A percentile compares a stretch with the other conserved stretches of the same genome.
Conservation (phyloP, 2,797 vertebrate genomes). For the Tachyglossus aculeatus region DNA sequence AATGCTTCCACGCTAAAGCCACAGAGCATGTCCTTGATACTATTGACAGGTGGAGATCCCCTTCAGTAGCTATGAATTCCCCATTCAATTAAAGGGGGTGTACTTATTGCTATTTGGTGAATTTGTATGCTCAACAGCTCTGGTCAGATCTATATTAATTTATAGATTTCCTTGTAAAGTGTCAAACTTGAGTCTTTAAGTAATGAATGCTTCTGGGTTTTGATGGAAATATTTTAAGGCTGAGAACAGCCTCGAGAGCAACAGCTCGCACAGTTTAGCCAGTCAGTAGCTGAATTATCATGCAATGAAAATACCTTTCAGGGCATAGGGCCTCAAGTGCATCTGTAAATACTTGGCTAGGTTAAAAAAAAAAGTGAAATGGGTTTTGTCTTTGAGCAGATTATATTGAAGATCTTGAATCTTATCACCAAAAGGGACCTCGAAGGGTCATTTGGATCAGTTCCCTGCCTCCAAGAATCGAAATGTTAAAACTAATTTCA, state of each 20-base stretch:
- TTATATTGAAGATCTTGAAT: no score
- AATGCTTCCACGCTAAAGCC: neutral
- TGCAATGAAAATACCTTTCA: neutral
- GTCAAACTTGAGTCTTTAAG: neutral
- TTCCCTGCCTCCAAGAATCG: no score
- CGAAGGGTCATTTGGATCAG: no score
- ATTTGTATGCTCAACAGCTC: neutral
- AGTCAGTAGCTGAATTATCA: neutral
- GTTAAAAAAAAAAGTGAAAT: no score
- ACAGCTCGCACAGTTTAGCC: constrained; percentile 5
- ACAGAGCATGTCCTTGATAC: neutral
- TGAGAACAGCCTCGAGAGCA: constrained; percentile 29
- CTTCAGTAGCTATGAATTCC: neutral
- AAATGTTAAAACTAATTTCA: no score
- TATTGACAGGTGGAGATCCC: neutral
- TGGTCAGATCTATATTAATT: neutral
- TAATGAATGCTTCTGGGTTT: neutral
- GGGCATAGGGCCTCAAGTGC: neutral
- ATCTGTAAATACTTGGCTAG: constrained; percentile 10
- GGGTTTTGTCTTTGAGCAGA: no score
- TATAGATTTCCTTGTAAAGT: neutral
- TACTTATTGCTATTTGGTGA: neutral
- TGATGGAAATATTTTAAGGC: constrained; percentile 14
- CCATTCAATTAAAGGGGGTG: neutral
- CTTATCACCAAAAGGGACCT: no score